Conservation (phyloP, 2,888 invertebrate species). For the Drosophila histrio region DNA sequence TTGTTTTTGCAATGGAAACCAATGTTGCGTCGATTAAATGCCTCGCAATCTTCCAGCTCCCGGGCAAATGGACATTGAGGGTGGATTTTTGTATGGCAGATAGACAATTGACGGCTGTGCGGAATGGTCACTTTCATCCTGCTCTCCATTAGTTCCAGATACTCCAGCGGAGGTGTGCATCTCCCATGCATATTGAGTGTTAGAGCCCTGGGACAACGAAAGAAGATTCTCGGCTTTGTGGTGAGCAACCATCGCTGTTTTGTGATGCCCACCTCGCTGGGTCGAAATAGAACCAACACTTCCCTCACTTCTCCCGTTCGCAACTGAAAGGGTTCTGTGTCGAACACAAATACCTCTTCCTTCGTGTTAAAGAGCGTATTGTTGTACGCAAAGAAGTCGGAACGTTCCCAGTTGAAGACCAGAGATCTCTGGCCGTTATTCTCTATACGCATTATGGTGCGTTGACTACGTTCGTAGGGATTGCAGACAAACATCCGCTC, state of each 20-base stretch:
- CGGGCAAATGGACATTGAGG: constrained; percentile 34
- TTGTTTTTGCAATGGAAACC: constrained; percentile 44
- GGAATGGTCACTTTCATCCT: constrained; percentile 1
- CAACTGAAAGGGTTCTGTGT: constrained; percentile 62
- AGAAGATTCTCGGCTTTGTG: constrained; percentile 61
- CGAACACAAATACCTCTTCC: constrained; percentile 69
- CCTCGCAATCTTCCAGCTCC: constrained; percentile 46
- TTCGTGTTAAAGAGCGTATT: constrained; percentile 37
- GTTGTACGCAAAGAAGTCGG: constrained; percentile 61
- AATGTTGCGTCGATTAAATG: constrained; percentile 50
- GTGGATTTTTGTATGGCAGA: too few relatives aligned
- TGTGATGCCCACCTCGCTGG: constrained; percentile 60
- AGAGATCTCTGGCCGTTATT: constrained; percentile 61
- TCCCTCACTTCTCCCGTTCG: constrained; percentile 54
- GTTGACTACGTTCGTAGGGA: constrained; percentile 63
- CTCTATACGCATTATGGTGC: constrained; percentile 67
- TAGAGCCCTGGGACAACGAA: constrained; percentile 49
- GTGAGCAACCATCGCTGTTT: constrained; percentile 75
- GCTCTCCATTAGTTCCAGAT: constrained; percentile 42
- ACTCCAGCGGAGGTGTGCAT: constrained; percentile 66
- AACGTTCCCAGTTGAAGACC: constrained; percentile 58
- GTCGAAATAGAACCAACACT: constrained; percentile 65
- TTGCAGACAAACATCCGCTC: constrained; percentile 63
- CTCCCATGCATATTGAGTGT: constrained; percentile 63
- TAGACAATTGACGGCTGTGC: not conserved